Evolutionary conservation across 2,113 vertebrate genomes (phyloP), one percentile per base, ranked within the genome.

Genomic region (Notothenia rossii): DNA sequence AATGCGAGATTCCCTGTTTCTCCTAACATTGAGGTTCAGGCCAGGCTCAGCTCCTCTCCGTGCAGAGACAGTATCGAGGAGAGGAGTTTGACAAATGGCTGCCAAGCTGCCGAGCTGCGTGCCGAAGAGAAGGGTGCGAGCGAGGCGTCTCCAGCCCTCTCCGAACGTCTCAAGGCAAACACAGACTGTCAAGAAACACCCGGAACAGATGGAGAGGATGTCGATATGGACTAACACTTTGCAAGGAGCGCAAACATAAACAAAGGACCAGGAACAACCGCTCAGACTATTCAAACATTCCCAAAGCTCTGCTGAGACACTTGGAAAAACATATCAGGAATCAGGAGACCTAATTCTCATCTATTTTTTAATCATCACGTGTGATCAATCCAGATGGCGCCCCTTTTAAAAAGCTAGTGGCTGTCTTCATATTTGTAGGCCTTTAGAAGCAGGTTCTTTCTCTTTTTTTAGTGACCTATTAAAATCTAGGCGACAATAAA

Each of bases 221-320:
- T 96, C 81, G 97, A 98, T 88, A 96, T 97, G 96, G 97, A 98
- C 95, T 98, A 93, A 96, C 89, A 76, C 89, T 79, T 9, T 87
- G 82, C 72, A 66, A 80, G 76, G 81, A 89, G 88, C 36, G 36
- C 87, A 83, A 89, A 93, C 77, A 90, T 76, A 89, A 82, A 84
- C 82, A 90, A 72, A 89, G 86, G 82, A 89, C 72, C 77, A 85
- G 86, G 83, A 87, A 82, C 82, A 40, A 72, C 49, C 49, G 48
- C 55, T 77, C 56, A 73, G 82, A 89, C 89, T 61, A 91, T 88
- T 92, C 90, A 87, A 69, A 95, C 94, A 92, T 91, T 87, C 95
- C 95, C 95, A 95, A 95, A 93, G 94, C 94, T 94, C 90, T 91
- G 88, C 86, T 71, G 68, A 94, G 84, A 91, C 59, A 77, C 77